Base-by-base conservation (phyloP, 2,888 invertebrate species). In the Cartodere bifasciata region DNA sequence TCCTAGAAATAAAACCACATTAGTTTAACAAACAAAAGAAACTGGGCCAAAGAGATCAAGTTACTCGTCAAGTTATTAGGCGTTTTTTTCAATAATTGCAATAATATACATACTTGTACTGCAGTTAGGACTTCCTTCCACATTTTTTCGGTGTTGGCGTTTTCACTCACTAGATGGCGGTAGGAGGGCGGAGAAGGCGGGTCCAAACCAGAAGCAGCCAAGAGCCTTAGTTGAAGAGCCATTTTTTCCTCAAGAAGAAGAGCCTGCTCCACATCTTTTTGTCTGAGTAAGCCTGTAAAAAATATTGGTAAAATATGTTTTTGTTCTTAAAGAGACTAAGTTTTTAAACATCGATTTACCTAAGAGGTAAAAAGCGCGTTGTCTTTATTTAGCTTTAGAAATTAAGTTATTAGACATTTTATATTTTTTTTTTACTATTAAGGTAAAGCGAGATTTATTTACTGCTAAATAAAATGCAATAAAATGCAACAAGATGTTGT, bases 211-310 rank as follows among this genome's bases (percentile, higher is more conserved):
- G 75, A 72, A n/a, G 77, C 72, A 2, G 76, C 76, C 26, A 80
- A 65, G 49, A 86, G 66, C 48, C 75, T 79, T 57, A 87, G 65
- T 49, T 91, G 84, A 24, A 91, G 56, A 27, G 77, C 71, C 68
- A 88, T 84, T 56, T 91, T 92, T 50, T 90, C 88, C 55, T 92
- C 90, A 27, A 92, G 65, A 25, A 88, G 63, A 13, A 78, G 63
- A 9, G 87, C 86, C 50, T 90, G 85, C 50, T 87, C 86, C 21
- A 80, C 71, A 56, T 92, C 92, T 55, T 90, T 90, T 44, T 81
- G 78, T 31, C 87, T 72, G 53, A 92, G 67, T 51, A 85, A 75
- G 50, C 83, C 87, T 85, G 64, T 7, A 17, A 23, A n/a, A n/a
- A n/a, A n/a, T n/a, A n/a, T n/a, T n/a, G n/a, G n/a, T n/a, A n/a